These are phyloP conservation scores for Calyptomena viridis DNA, from an alignment of 2,113 vertebrate genomes.

Conservation along the genomic window DNA sequence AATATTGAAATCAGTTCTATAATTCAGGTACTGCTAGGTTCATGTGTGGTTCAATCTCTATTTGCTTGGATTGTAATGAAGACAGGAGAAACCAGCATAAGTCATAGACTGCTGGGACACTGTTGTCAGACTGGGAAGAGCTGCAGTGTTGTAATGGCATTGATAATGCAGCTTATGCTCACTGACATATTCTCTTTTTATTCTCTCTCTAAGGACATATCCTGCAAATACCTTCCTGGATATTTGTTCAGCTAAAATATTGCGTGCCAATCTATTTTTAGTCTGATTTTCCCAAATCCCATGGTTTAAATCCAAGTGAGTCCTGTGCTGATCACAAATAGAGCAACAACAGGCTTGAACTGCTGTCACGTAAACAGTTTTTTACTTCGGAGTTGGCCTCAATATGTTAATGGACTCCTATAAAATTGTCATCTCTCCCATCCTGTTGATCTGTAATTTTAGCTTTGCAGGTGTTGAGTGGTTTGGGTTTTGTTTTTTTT, in stretches of 20 bases:
- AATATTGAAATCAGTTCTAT: neutral
- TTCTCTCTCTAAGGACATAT: neutral
- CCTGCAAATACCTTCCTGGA: neutral
- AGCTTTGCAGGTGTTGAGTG: neutral
- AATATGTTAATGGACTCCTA: neutral
- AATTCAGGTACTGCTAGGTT: neutral
- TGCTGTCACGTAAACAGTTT: neutral
- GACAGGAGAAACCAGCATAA: neutral
- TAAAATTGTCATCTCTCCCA: neutral
- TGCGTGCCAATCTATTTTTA: neutral
- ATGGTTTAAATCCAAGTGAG: neutral
- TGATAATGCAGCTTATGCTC: neutral
- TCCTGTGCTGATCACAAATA: neutral
- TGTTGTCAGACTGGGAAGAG: neutral
- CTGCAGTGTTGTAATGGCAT: neutral
- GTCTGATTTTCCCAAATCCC: neutral
- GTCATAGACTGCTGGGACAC: neutral
- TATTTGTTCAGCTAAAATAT: neutral
- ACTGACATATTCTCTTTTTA: neutral
- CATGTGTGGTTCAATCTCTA: neutral
- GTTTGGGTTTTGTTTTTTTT: neutral
- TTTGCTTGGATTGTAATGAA: neutral
- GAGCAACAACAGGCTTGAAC: neutral
- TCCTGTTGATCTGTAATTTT: neutral
- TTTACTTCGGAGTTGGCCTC: neutral